Percentiles rank a stretch among this genome's conserved stretches.
Conservation (phyloP, 2,888 invertebrate species). For the Drosophila neotestacea region DNA sequence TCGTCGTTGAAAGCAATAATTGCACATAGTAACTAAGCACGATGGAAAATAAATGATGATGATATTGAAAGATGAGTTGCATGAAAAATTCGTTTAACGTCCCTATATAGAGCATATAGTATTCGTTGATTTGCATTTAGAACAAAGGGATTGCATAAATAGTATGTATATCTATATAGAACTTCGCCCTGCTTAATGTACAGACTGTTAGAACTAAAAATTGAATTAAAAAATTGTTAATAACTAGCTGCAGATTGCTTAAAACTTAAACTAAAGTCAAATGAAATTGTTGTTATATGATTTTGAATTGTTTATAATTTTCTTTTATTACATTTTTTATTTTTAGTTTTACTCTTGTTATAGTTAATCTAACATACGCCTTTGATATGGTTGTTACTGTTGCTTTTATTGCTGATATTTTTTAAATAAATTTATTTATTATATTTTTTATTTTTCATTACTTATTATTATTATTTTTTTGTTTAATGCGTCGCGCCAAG, state of each 20-base stretch:
- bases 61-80: constrained; percentile 4
- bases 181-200: constrained; percentile 49
- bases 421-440: constrained; percentile 38
- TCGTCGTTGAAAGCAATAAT: constrained; percentile 69
- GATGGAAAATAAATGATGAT: constrained; percentile 30
- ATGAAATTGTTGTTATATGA: constrained; percentile 29
- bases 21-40: constrained; percentile 66
- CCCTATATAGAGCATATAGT: constrained; percentile 54
- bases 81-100: constrained; percentile 69
- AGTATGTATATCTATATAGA: constrained; percentile 33
- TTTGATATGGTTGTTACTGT: constrained; percentile 84
- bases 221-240: constrained; percentile 25
- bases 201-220: constrained; percentile 33
- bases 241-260: constrained; percentile 49
- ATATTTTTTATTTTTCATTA: constrained; percentile 33
- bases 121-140: constrained; percentile 74
- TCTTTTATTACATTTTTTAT: constrained; percentile 41
- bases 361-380: constrained; percentile 81
- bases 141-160: constrained; percentile 35
- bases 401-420: constrained; percentile 84
- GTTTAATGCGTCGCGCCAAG: constrained; percentile 63
- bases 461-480: constrained; percentile 46
- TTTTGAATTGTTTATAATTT: constrained; percentile 44
- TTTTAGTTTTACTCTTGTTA: constrained; percentile 50
- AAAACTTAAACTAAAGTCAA: constrained; percentile 39